Percentiles rank a stretch among this genome's conserved stretches.
Evolutionary conservation across 2,888 invertebrate genomes (phyloP).

Genomic region (Cryptocephalus moraei): DNA sequence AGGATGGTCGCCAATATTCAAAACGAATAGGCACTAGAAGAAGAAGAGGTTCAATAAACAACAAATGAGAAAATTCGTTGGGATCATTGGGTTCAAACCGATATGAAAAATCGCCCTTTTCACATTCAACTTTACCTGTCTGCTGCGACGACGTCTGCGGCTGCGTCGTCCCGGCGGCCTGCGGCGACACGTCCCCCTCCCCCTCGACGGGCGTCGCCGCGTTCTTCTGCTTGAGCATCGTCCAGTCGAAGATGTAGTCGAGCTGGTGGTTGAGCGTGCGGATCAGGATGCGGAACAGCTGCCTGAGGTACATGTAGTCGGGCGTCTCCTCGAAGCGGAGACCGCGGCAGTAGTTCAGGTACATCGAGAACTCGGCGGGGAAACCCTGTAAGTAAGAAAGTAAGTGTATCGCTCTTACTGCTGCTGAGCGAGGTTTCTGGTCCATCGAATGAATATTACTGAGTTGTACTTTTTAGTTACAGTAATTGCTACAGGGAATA

Average conservation of each 20-base stretch:
- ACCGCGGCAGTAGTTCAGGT: slow-evolving; percentile 98
- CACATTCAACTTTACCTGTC: too few relatives aligned
- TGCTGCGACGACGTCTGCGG: slow-evolving; percentile 24
- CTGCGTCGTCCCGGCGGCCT: slow-evolving; percentile 22
- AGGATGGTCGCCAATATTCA: too few relatives aligned
- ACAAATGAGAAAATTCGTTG: too few relatives aligned
- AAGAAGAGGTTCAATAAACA: too few relatives aligned
- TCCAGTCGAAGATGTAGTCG: slow-evolving; percentile 99
- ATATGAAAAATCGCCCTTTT: too few relatives aligned
- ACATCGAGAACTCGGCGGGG: slow-evolving; percentile 99
- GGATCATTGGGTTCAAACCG: too few relatives aligned
- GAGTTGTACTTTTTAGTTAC: too few relatives aligned
- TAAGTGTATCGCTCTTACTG: too few relatives aligned
- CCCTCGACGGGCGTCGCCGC: slow-evolving; percentile 41
- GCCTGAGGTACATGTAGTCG: slow-evolving; percentile 99
- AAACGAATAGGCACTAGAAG: too few relatives aligned
- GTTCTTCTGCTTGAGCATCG: slow-evolving; percentile 92
- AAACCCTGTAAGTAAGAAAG: slow-evolving; percentile 68
- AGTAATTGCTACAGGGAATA: too few relatives aligned
- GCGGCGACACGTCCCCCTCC: slow-evolving; percentile 27
- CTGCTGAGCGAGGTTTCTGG: too few relatives aligned
- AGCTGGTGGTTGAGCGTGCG: slow-evolving; percentile 98
- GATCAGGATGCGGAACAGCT: slow-evolving; percentile 96
- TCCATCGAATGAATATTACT: too few relatives aligned
- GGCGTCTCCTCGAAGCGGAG: slow-evolving; percentile 97